Percentiles rank a stretch among this genome's conserved stretches.
Evolutionary conservation across 1,140 invertebrate genomes (phyloP).

Genomic region (Atta cephalotes): DNA sequence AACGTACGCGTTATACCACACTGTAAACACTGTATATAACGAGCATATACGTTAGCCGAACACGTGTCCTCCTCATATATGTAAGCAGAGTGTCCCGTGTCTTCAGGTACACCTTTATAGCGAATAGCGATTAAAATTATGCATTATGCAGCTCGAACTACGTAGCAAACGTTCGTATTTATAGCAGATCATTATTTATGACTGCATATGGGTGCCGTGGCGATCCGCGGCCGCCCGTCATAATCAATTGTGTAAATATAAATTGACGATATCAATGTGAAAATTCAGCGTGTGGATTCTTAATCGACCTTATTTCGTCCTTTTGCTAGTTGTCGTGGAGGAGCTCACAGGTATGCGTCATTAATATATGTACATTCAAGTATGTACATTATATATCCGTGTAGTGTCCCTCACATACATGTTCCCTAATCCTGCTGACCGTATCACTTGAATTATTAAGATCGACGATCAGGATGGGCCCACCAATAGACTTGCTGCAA

Average conservation of each 20-base stretch:
- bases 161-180: conserved; percentile 63
- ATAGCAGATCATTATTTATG: conserved; percentile 66
- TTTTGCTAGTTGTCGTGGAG: conserved; percentile 87
- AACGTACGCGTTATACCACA: conserved; percentile 52
- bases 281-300: conserved; percentile 81
- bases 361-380: conserved; percentile 41
- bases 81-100: conserved; percentile 66
- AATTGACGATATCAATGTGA: conserved; percentile 84
- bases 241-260: conserved; percentile 83
- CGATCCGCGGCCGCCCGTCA: conserved; percentile 13
- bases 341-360: conserved; percentile 87
- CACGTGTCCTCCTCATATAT: conserved; percentile 68
- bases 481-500: not conserved
- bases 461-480: conserved; percentile 27
- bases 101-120: conserved; percentile 54
- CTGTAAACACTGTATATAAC: conserved; percentile 75
- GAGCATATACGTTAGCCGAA: conserved; percentile 56
- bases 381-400: conserved; percentile 19
- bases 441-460: not conserved
- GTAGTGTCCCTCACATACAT: not conserved
- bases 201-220: conserved; percentile 47
- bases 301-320: conserved; percentile 77
- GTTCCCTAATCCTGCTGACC: not conserved
- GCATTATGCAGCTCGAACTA: conserved; percentile 68
- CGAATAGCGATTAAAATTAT: conserved; percentile 48